Percentiles rank a stretch among this genome's conserved stretches.
Conservation (phyloP, 2,113 vertebrate species). For the Seriola rivoliana region DNA sequence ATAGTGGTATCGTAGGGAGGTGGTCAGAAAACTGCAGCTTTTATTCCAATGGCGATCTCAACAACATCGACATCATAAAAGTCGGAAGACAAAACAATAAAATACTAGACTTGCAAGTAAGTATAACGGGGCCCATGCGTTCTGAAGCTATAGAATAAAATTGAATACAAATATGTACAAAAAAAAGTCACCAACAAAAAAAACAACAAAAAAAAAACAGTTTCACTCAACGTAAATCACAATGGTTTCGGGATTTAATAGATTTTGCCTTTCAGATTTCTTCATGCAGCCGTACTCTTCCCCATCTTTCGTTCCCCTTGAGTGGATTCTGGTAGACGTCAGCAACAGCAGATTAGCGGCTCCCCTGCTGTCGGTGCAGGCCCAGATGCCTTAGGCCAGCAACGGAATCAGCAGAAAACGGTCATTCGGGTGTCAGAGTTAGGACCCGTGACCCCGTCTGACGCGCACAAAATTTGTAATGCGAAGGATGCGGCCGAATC, state of each 20-base stretch:
- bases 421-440: conserved; percentile 51
- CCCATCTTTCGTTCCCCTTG: not conserved
- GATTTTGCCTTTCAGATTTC: conserved; percentile 35
- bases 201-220: no score
- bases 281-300: conserved; percentile 13
- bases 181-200: not conserved
- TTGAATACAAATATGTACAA: no score
- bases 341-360: conserved; percentile 63
- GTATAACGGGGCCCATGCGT: not conserved
- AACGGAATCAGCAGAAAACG: conserved; percentile 75
- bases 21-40: not conserved
- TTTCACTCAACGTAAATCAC: not conserved
- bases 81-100: not conserved
- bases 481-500: not conserved
- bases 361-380: conserved; percentile 62
- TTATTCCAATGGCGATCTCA: not conserved
- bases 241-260: not conserved
- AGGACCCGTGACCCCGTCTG: conserved; percentile 47
- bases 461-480: conserved; percentile 3
- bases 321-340: conserved; percentile 46
- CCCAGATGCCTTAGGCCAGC: conserved; percentile 55
- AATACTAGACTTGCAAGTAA: not conserved
- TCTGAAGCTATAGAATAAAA: no score
- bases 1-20: not conserved
- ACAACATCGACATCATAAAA: not conserved